phyloP scores from a whole-genome alignment of 1,140 invertebrate genomes.

The Drosophila guanche region DNA sequence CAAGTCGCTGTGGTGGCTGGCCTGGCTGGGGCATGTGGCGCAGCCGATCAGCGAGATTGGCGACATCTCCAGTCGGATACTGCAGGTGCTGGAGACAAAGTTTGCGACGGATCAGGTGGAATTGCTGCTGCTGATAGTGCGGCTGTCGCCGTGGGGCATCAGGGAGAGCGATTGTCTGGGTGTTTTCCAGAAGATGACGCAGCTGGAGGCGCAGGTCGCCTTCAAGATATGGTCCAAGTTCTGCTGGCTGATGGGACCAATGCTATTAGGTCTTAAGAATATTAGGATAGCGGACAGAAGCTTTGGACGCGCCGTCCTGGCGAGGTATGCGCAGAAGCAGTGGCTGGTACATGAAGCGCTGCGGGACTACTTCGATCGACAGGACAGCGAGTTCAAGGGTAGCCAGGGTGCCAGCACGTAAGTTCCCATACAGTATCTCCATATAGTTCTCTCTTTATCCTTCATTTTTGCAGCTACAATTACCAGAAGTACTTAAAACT shows the following conservation, averaged over 20 bases:
- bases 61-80: slow-evolving; percentile 68
- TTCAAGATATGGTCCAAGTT: slow-evolving; percentile 83
- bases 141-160: slow-evolving; percentile 75
- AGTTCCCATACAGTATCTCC: neutral
- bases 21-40: slow-evolving; percentile 79
- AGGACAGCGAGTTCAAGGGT: slow-evolving; percentile 74
- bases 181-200: slow-evolving; percentile 76
- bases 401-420: slow-evolving; percentile 60
- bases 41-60: slow-evolving; percentile 71
- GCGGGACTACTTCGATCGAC: slow-evolving; percentile 80
- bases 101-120: slow-evolving; percentile 73
- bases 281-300: slow-evolving; percentile 79
- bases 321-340: slow-evolving; percentile 74
- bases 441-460: neutral
- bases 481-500: slow-evolving; percentile 92
- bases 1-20: slow-evolving; percentile 82
- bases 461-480: slow-evolving; percentile 86
- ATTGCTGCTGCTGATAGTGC: slow-evolving; percentile 72
- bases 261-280: slow-evolving; percentile 78
- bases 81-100: slow-evolving; percentile 76
- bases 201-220: slow-evolving; percentile 80
- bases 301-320: slow-evolving; percentile 72
- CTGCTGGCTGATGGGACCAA: slow-evolving; percentile 83
- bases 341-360: slow-evolving; percentile 82
- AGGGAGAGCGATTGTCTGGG: slow-evolving; percentile 78